A percentile compares a stretch with the other conserved stretches of the same genome.
These are phyloP conservation scores for Drosophila niveifrons DNA, from an alignment of 2,888 invertebrate species.

Conservation along the genomic window DNA sequence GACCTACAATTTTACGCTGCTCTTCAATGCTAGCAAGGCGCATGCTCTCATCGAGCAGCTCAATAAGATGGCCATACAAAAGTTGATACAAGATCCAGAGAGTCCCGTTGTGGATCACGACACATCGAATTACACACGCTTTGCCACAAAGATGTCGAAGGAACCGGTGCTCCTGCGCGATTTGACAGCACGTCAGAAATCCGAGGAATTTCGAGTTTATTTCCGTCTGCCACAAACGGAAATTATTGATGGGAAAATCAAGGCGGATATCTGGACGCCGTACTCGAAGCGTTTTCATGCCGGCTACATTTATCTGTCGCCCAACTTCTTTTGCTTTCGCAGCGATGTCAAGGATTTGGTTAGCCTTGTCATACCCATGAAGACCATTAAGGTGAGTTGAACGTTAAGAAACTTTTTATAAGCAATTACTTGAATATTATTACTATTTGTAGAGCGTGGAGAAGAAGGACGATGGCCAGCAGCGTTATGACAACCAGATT, in stretches of 20 bases:
- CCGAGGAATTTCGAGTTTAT: slow-evolving; percentile 94
- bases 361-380: slow-evolving; percentile 94
- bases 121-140: slow-evolving; percentile 92
- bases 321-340: slow-evolving; percentile 97
- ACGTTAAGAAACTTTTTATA: neutral
- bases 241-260: slow-evolving; percentile 97
- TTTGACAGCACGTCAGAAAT: slow-evolving; percentile 96
- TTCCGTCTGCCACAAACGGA: slow-evolving; percentile 95
- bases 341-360: slow-evolving; percentile 94
- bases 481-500: slow-evolving; percentile 86
- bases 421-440: neutral
- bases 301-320: slow-evolving; percentile 96
- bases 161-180: slow-evolving; percentile 97
- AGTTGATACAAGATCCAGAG: slow-evolving; percentile 92
- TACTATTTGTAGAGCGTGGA: slow-evolving; percentile 80
- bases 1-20: slow-evolving; percentile 96
- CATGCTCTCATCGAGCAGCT: slow-evolving; percentile 97
- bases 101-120: slow-evolving; percentile 96
- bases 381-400: slow-evolving; percentile 89
- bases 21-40: slow-evolving; percentile 95
- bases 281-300: slow-evolving; percentile 95
- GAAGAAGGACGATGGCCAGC: slow-evolving; percentile 85
- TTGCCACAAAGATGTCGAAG: slow-evolving; percentile 92
- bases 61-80: slow-evolving; percentile 98
- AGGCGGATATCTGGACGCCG: slow-evolving; percentile 94